phyloP scores from a whole-genome alignment of 2,888 invertebrate species.

The Dasysyrphus albostriatus region DNA sequence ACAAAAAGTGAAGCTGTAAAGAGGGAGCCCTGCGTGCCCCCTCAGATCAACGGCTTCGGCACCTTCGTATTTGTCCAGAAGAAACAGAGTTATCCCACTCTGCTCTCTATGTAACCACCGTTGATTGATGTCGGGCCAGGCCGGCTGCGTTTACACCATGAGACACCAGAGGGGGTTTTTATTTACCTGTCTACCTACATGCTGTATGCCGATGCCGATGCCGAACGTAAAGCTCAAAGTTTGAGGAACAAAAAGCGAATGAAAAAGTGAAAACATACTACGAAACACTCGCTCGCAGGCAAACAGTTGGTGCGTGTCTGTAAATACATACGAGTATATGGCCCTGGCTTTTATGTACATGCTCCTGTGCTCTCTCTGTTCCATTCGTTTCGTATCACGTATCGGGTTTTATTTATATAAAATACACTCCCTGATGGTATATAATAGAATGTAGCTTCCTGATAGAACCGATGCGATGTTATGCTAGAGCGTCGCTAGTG shows the following conservation, averaged over 20 bases:
- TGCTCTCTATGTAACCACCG: slow-evolving; percentile 59
- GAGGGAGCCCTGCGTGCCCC: slow-evolving; percentile 50
- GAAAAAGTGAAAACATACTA: slow-evolving; percentile 13
- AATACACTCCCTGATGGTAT: neutral
- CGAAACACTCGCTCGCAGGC: slow-evolving; percentile 54
- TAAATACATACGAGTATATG: slow-evolving; percentile 14
- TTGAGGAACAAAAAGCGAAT: slow-evolving; percentile 47
- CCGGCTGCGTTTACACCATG: slow-evolving; percentile 30
- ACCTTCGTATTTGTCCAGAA: slow-evolving; percentile 29
- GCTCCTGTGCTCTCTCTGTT: neutral
- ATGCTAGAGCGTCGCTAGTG: slow-evolving; percentile 17
- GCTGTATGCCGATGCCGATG: neutral
- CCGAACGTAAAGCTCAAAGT: slow-evolving; percentile 43
- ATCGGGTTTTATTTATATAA: neutral
- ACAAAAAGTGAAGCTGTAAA: slow-evolving; percentile 59
- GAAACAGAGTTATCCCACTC: slow-evolving; percentile 51
- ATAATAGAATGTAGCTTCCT: slow-evolving; percentile 11
- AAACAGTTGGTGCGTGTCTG: slow-evolving; percentile 65
- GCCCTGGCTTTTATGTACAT: slow-evolving; percentile 39
- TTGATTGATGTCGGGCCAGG: slow-evolving; percentile 64
- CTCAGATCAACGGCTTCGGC: neutral
- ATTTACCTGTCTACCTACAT: neutral
- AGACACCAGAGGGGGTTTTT: slow-evolving; percentile 24
- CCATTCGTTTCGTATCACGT: slow-evolving; percentile 39
- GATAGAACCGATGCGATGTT: slow-evolving; percentile 21